phyloP scores from a whole-genome alignment of 2,888 invertebrate genomes.

The Ochlodes sylvanus region DNA sequence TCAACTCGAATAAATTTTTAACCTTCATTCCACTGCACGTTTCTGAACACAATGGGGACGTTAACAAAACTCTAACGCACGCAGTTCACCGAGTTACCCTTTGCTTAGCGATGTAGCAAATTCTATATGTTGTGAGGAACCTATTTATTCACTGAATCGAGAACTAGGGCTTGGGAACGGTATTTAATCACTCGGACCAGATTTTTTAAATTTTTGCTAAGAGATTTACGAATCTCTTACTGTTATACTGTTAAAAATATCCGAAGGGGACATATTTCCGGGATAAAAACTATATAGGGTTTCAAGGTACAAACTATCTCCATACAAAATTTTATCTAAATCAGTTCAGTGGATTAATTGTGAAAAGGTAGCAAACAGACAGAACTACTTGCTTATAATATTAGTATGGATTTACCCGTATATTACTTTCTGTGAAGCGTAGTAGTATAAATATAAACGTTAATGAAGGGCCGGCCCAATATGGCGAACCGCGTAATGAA shows the following conservation, averaged over 20 bases:
- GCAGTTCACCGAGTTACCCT: constrained; percentile 19
- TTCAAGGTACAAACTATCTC: too few species aligned
- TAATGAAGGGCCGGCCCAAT: not conserved
- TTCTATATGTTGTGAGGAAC: constrained; percentile 25
- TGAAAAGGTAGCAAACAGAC: too few species aligned
- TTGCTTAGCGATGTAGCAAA: constrained; percentile 31
- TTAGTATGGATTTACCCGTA: too few species aligned
- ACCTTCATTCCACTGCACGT: not conserved
- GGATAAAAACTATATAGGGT: too few species aligned
- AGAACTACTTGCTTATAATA: too few species aligned
- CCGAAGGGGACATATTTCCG: too few species aligned
- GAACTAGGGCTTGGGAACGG: constrained; percentile 10
- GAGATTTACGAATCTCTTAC: not conserved
- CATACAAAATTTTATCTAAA: too few species aligned
- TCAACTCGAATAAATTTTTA: not conserved
- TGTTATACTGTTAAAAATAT: not conserved
- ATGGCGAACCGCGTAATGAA: constrained; percentile 14
- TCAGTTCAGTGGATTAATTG: too few species aligned
- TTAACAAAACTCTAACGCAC: constrained; percentile 11
- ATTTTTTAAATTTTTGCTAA: not conserved
- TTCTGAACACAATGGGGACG: not conserved
- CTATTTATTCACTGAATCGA: constrained; percentile 34
- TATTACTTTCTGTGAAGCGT: too few species aligned
- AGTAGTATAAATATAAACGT: too few species aligned
- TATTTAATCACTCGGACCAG: not conserved